These are phyloP conservation scores for Alligator sinensis DNA, from an alignment of 2,113 vertebrate genomes.

Conservation along the genomic window DNA sequence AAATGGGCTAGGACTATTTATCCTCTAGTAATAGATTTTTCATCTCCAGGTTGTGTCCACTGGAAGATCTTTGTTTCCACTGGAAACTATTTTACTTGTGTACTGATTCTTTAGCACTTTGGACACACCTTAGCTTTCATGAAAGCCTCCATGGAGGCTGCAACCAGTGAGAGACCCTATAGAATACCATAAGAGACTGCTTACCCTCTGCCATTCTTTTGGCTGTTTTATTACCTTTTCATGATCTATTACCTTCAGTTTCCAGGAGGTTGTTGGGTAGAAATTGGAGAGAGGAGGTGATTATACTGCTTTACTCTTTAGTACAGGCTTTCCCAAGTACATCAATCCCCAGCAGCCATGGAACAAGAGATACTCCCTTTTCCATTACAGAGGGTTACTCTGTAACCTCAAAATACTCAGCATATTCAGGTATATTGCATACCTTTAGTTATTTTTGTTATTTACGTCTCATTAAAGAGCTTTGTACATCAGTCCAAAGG, in stretches of 20 bases:
- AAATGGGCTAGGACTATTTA: not conserved
- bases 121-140: too few species aligned
- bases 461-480: not conserved
- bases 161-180: too few species aligned
- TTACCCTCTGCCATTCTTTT: not conserved
- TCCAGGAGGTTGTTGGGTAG: not conserved
- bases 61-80: not conserved
- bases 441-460: not conserved
- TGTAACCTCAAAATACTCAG: too few species aligned
- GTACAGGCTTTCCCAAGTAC: not conserved
- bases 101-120: not conserved
- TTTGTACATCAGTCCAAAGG: not conserved
- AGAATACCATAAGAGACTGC: too few species aligned
- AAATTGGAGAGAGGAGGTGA: not conserved
- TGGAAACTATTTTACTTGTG: not conserved
- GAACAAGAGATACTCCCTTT: not conserved
- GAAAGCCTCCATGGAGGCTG: too few species aligned
- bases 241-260: not conserved
- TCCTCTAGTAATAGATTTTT: not conserved
- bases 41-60: too few species aligned
- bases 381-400: not conserved
- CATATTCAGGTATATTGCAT: not conserved
- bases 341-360: accelerated
- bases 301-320: not conserved
- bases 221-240: not conserved